Evolutionary conservation across 2,113 vertebrate species (phyloP), one percentile per base, ranked within the genome.

Genomic region (Tautogolabrus adspersus): DNA sequence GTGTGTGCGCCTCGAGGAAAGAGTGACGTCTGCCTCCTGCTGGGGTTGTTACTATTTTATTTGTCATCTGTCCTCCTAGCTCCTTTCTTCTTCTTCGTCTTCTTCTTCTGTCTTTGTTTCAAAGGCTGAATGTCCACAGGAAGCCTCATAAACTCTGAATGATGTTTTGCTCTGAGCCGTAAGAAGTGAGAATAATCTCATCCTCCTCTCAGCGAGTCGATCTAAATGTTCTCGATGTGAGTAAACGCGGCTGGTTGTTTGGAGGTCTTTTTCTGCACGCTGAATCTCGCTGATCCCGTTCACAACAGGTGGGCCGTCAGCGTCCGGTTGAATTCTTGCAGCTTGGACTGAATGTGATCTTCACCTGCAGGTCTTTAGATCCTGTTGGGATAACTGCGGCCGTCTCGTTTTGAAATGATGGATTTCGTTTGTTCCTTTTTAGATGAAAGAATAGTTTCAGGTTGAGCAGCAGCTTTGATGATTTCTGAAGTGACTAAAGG

Each of bases 231-330:
- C 8, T 55, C 34, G 40, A 44, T n/a, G 40, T 16, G 18, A n/a
- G 56, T 46, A 51, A 62, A 22, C 8, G n/a, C 6, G 10, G 57
- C 47, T 5, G 21, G 12, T n/a, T 47, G 55, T 19, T 55, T 0
- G 16, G 60, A 44, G 26, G 13, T 12, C 5, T 58, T 51, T 69
- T 15, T 22, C 1, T 0, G 19, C 26, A 26, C 26, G 1, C 26
- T 26, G 42, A 63, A 16, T 10, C 9, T 1, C 10, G 38, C 47
- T 65, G 21, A 57, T 44, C 71, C 12, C 0, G n/a, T 58, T 60
- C 21, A 46, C 84, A 72, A 82, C 77, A 86, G 52, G 75, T 82
- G 55, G 57, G 16, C 66, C 11, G 11, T 10, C 40, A 1, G 15
- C 47, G 3, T 6, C 18, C 6, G 11, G 2, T 42, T 42, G 9